Percentiles rank a stretch among this genome's conserved stretches.
These are phyloP conservation scores for Mobula birostris DNA, from an alignment of 2,113 vertebrate species.

Conservation along the genomic window DNA sequence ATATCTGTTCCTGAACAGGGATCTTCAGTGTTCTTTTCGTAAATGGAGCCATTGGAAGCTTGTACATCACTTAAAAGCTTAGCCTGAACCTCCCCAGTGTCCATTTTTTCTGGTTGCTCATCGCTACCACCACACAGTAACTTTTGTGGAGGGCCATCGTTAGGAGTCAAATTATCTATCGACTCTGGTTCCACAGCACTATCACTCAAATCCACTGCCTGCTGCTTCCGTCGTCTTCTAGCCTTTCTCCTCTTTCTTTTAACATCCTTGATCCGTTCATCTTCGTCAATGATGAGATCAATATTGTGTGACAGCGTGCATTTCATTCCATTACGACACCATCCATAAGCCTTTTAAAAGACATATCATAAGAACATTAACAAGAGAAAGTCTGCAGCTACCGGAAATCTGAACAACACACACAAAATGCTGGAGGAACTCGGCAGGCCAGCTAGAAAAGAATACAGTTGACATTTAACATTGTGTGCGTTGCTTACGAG, in stretches of 20 bases:
- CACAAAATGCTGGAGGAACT: no score
- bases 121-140: conserved; percentile 33
- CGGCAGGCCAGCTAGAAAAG: no score
- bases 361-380: neutral
- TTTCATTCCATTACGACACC: conserved; percentile 78
- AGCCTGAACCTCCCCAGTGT: neutral
- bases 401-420: no score
- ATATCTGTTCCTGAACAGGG: neutral
- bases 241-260: conserved; percentile 65
- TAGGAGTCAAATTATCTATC: neutral
- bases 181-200: neutral
- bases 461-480: no score
- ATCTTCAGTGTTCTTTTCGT: neutral
- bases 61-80: neutral
- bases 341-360: conserved; percentile 76
- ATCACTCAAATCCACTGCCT: conserved; percentile 28
- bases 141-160: conserved; percentile 48
- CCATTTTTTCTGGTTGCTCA: neutral
- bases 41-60: neutral
- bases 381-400: neutral
- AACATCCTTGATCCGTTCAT: conserved; percentile 65
- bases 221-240: conserved; percentile 64
- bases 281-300: conserved; percentile 82
- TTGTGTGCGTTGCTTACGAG: no score
- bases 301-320: conserved; percentile 88